These are phyloP conservation scores for Trochalopteron elliotii DNA, from an alignment of 2,113 vertebrate genomes.

Conservation along the genomic window DNA sequence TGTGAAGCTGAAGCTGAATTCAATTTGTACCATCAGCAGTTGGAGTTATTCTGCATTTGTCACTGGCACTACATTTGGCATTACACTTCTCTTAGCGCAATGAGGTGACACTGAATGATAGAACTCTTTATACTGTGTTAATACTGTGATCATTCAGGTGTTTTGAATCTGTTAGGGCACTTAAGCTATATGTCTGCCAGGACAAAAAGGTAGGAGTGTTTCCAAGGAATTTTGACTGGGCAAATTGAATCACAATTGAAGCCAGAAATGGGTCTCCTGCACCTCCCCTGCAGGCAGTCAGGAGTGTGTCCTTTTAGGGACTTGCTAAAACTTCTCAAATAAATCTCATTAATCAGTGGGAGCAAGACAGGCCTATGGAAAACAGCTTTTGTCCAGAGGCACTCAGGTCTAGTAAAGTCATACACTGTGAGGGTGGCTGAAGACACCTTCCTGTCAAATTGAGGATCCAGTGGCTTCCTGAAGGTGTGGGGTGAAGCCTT, in stretches of 20 bases:
- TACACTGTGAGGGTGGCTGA: background rate
- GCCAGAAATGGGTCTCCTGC: background rate
- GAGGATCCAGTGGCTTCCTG: background rate
- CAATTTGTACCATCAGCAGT: background rate
- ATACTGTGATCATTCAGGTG: background rate
- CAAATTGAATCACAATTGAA: background rate
- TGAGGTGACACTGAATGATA: background rate
- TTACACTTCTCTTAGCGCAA: background rate
- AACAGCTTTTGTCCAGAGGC: background rate
- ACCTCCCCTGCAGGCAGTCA: background rate
- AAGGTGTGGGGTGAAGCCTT: background rate
- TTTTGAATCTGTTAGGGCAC: background rate
- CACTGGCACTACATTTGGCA: background rate
- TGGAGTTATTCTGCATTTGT: background rate
- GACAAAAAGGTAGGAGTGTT: background rate
- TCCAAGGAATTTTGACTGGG: background rate
- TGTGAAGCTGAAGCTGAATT: background rate
- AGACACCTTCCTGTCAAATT: background rate
- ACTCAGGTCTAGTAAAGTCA: background rate
- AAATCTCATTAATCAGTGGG: background rate
- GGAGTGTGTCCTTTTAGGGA: background rate
- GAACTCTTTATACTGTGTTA: background rate
- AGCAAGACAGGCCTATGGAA: background rate
- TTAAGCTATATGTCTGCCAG: background rate
- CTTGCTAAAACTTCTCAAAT: background rate